Evolutionary conservation across 2,797 vertebrate species (phyloP).

Genomic region (Streptopelia turtur): DNA sequence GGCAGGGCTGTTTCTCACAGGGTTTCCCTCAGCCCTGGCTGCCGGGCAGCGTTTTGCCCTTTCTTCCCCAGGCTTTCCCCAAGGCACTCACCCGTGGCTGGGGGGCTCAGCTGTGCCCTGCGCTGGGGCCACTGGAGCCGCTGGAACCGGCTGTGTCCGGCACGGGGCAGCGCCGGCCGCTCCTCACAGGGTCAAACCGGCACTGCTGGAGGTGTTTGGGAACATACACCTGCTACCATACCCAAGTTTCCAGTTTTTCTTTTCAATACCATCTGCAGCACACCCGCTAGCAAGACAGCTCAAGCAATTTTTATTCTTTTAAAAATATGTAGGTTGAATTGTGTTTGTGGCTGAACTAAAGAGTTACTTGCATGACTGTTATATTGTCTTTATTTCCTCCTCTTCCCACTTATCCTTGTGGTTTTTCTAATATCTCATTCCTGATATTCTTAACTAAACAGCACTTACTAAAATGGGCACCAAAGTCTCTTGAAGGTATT

Average conservation of each 20-base stretch:
- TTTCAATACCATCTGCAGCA: neutral
- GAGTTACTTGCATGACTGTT: neutral
- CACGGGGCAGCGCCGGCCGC: no score
- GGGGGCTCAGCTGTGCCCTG: neutral
- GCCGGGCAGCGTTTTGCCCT: neutral
- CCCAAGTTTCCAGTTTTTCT: neutral
- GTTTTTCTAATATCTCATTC: neutral
- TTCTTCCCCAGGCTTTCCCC: neutral
- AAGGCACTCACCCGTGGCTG: neutral
- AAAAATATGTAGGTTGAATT: neutral
- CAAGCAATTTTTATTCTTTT: neutral
- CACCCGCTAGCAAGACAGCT: neutral
- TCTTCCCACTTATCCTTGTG: neutral
- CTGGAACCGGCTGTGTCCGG: neutral
- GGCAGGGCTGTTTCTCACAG: neutral
- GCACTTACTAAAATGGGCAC: neutral
- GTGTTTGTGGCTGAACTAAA: neutral
- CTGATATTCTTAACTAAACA: neutral
- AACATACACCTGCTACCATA: rapidly evolving
- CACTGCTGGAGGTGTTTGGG: no score
- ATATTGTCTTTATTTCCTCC: neutral
- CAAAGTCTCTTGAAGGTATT: neutral
- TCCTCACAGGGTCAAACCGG: no score
- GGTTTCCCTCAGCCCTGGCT: neutral
- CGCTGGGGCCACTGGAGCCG: neutral